Conservation (phyloP, 2,113 vertebrate genomes). For the Irena cyanogastra region DNA sequence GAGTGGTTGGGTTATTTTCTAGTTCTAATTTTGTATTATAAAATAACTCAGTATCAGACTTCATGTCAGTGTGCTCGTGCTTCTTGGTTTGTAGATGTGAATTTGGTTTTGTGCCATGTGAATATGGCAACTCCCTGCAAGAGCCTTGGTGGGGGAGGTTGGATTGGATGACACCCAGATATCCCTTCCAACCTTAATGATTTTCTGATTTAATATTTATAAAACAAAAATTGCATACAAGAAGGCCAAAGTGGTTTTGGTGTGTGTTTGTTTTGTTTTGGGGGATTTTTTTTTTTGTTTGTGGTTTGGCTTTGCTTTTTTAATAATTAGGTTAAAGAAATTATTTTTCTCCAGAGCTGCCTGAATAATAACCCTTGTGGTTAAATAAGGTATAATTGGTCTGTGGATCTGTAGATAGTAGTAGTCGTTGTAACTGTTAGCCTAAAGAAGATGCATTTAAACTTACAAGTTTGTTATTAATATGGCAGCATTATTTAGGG, state of each 20-base stretch:
- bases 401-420: neutral
- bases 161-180: neutral
- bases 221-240: neutral
- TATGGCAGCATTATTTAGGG: conserved; percentile 9
- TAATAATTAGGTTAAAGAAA: neutral
- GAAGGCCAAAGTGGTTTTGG: neutral
- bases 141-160: neutral
- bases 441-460: neutral
- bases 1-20: neutral
- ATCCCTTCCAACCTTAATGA: neutral
- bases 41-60: neutral
- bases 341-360: neutral
- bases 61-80: fast-evolving
- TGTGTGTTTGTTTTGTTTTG: neutral
- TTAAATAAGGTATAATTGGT: conserved; percentile 17
- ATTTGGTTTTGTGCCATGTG: too few species aligned
- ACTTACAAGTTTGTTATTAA: conserved; percentile 34
- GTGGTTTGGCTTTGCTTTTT: neutral
- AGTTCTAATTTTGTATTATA: neutral
- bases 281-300: neutral
- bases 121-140: neutral
- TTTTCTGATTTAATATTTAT: neutral
- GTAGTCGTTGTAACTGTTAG: conserved; percentile 8
- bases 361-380: neutral
- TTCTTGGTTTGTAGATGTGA: neutral